Conservation (phyloP, 1,140 invertebrate genomes). For the Holotrichia oblita region DNA sequence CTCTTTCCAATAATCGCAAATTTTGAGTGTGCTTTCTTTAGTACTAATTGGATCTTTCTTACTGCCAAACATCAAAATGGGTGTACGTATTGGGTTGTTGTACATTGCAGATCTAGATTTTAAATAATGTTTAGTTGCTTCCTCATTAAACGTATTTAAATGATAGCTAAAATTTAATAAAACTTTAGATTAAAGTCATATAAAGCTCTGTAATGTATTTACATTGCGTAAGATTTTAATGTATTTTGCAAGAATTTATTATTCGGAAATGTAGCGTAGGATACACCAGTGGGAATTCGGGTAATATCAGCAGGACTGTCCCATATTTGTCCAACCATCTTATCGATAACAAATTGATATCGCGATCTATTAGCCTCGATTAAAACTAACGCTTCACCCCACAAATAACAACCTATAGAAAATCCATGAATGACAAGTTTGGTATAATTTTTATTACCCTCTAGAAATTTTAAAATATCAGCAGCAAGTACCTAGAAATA, state of each 20-base stretch:
- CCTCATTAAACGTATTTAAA: constrained; percentile 78
- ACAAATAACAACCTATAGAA: constrained; percentile 87
- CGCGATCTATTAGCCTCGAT: constrained; percentile 69
- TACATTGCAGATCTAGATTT: constrained; percentile 84
- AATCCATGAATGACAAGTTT: constrained; percentile 88
- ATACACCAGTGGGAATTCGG: constrained; percentile 80
- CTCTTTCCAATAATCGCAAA: constrained; percentile 73
- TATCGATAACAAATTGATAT: constrained; percentile 74
- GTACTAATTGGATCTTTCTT: constrained; percentile 81
- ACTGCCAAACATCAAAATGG: constrained; percentile 83
- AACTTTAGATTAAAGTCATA: no score
- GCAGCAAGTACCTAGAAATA: constrained; percentile 74
- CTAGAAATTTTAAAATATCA: constrained; percentile 77
- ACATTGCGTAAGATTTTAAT: constrained; percentile 78
- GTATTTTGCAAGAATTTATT: constrained; percentile 78
- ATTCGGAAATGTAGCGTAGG: constrained; percentile 81
- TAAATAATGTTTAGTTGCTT: constrained; percentile 82
- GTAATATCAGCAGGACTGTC: constrained; percentile 88
- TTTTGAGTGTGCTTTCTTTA: constrained; percentile 70
- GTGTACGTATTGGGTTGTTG: constrained; percentile 73
- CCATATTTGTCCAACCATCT: constrained; percentile 83
- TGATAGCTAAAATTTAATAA: constrained; percentile 74
- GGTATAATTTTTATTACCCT: constrained; percentile 68
- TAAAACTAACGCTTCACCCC: constrained; percentile 80
- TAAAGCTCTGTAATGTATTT: no score